Conservation (phyloP, 2,113 vertebrate genomes). For the Glaucidium brasilianum region DNA sequence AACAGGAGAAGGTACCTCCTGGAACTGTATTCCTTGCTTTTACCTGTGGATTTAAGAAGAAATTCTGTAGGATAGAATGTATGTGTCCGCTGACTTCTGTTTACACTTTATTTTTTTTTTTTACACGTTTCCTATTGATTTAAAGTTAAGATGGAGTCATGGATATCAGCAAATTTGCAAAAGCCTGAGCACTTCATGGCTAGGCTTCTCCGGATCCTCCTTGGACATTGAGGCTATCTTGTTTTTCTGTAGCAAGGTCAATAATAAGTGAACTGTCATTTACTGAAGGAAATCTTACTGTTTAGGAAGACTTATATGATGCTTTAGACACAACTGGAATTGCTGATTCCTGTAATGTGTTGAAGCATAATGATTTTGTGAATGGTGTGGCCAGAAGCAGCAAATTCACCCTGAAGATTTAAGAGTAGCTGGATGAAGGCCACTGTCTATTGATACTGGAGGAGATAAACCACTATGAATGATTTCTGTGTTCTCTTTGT, state of each 20-base stretch:
- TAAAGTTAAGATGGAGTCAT: neutral
- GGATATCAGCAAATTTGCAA: neutral
- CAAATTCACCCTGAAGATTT: neutral
- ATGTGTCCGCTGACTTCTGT: neutral
- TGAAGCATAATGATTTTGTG: neutral
- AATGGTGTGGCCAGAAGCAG: neutral
- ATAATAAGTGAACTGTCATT: neutral
- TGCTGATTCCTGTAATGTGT: neutral
- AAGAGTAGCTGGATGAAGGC: neutral
- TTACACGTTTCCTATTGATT: neutral
- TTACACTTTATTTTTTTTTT: neutral
- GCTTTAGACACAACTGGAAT: neutral
- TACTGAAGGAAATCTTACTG: neutral
- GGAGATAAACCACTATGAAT: neutral
- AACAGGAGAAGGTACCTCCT: neutral
- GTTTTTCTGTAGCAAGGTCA: neutral
- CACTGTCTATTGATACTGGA: accelerated
- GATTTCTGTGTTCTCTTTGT: neutral
- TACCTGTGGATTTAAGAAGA: neutral
- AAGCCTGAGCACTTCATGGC: neutral
- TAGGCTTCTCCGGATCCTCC: accelerated
- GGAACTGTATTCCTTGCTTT: neutral
- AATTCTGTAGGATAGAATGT: neutral
- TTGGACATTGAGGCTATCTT: neutral
- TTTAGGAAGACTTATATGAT: neutral